Evolutionary conservation across 2,888 invertebrate species (phyloP), one percentile per base, ranked within the genome.

Genomic region (Proisotoma minuta): DNA sequence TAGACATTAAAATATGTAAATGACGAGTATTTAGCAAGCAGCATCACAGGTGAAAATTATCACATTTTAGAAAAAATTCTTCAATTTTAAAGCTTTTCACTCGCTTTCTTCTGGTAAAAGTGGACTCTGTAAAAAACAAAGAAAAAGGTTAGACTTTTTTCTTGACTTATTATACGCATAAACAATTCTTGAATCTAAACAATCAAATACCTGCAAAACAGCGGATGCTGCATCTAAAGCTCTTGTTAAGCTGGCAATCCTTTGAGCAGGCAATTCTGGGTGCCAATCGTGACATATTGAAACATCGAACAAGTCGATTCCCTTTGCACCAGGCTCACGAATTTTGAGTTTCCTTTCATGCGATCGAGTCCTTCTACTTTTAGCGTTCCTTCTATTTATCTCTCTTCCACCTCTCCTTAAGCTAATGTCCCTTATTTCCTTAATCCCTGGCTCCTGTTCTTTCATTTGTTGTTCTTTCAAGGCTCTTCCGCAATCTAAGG

Each of bases 21-120:
- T n/a, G n/a, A n/a, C n/a, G n/a, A n/a, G n/a, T n/a, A n/a, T n/a
- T n/a, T n/a, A n/a, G n/a, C n/a, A n/a, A n/a, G n/a, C n/a, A n/a
- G n/a, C n/a, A 43, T 43, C 43, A 43, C 43, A 43, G 5, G 20
- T 43, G 18, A 43, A 18, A 43, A 43, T 12, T 18, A 43, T 43
- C 43, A 43, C 43, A 43, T n/a, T 43, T 43, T n/a, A 5, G 43
- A 15, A 5, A 43, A 43, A 34, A 34, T 34, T 10, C 34, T 10
- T 34, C 34, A 34, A 34, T 34, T 8, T 8, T 34, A 15, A 34
- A 15, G 43, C 43, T 48, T 39, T 12, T 47, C 57, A 70, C 52
- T 73, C 73, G 59, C 72, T 73, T 62, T 73, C 72, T 65, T 73
- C 73, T 3, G 73, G 73, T 22, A 73, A 64, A 18, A 73, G 63